Base-by-base conservation (phyloP, 2,797 vertebrate species). In the Chiloscyllium punctatum region DNA sequence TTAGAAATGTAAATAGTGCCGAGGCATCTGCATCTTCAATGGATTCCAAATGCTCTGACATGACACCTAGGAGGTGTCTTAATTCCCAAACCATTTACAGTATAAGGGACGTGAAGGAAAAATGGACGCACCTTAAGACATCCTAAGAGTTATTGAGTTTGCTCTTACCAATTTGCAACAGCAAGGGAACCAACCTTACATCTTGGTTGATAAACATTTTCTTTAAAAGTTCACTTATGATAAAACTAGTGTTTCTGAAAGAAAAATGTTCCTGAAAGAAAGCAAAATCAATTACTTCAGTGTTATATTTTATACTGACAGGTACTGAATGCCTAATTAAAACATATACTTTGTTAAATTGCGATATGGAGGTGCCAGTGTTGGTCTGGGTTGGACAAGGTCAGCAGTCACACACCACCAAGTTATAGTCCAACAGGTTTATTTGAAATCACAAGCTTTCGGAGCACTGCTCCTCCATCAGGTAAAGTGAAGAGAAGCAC, bases 31-130 rank as follows among this genome's bases (percentile, higher is more conserved):
- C 42, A 15, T 79, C 77, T 79, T 79, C n/a, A 79, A 79, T 79
- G n/a, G 77, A 79, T n/a, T 79, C 77, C 77, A 79, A 79, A 79
- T 86, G 11, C 82, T 86, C 51, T 86, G 82, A 86, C 82, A 86
- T 86, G 42, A 86, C 82, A 86, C 51, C 42, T 51, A 86, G 82
- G 42, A 86, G 51, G 42, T 48, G 42, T 48, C 42, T 48, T 48
- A 48, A 86, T 86, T 48, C 30, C 77, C 72, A 74, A 8, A 74
- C 27, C 6, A 8, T 13, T 82, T 4, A 48, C 42, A 48, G 1
- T 23, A 86, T 42, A 86, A 51, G 42, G 82, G 51, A 86, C 6
- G 11, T 86, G 48, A 86, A 23, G 82, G 42, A 51, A 51, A 23
- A 51, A 86, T 25, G 42, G 23, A 86, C 25, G 82, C 42, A 7